Evolutionary conservation across 2,888 invertebrate genomes (phyloP).

Genomic region (Caenorhabditis japonica): DNA sequence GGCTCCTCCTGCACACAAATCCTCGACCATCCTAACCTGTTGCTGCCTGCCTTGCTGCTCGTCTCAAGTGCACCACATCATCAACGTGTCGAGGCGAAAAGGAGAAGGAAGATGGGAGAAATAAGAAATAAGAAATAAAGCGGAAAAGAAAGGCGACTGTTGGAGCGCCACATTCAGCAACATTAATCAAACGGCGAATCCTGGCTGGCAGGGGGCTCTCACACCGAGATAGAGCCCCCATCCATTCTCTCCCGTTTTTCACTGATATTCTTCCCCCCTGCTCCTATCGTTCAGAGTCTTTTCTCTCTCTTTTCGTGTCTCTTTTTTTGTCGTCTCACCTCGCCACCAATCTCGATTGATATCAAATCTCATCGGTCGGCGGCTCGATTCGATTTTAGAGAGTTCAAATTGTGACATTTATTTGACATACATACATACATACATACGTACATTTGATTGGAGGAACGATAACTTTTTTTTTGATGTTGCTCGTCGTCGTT

Average conservation of each 20-base stretch:
- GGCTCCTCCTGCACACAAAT: too few relatives aligned
- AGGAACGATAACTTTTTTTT: too few relatives aligned
- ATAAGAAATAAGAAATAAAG: slow-evolving; percentile 27
- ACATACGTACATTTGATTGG: too few relatives aligned
- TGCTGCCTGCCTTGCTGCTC: slow-evolving; percentile 26
- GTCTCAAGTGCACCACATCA: slow-evolving; percentile 42
- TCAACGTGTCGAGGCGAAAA: slow-evolving; percentile 13
- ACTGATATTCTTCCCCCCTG: too few relatives aligned
- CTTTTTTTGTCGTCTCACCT: slow-evolving; percentile 38
- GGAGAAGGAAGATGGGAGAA: slow-evolving; percentile 6
- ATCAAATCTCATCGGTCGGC: slow-evolving; percentile 39
- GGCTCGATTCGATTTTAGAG: slow-evolving; percentile 3
- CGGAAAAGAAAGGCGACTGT: slow-evolving; percentile 44
- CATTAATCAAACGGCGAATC: slow-evolving; percentile 55
- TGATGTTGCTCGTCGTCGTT: too few relatives aligned
- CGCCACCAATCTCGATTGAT: slow-evolving; percentile 42
- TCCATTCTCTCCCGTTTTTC: slow-evolving; percentile 38
- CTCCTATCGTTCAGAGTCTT: slow-evolving; percentile 32
- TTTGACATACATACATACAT: too few relatives aligned
- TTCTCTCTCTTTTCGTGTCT: slow-evolving; percentile 27
- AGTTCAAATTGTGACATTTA: slow-evolving; percentile 43
- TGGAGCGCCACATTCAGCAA: slow-evolving; percentile 55
- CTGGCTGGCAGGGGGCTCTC: slow-evolving; percentile 45
- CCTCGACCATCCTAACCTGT: slow-evolving; percentile 42
- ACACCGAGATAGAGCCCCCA: too few relatives aligned